Evolutionary conservation across 2,888 invertebrate species (phyloP).

Genomic region (Gari tellinella): DNA sequence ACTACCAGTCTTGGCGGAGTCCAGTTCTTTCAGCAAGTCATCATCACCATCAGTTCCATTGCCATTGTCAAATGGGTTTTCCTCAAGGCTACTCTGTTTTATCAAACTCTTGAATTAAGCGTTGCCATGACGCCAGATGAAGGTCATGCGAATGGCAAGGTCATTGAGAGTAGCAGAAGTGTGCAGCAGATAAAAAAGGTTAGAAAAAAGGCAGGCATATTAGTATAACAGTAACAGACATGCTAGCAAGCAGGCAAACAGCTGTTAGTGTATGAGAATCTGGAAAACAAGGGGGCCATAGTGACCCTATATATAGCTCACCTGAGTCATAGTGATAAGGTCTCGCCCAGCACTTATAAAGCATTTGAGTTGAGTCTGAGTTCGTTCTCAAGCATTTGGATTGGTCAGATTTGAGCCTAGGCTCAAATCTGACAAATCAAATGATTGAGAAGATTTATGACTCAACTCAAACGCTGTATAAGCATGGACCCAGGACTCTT

Average conservation of each 20-base stretch:
- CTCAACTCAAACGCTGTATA: too few relatives aligned
- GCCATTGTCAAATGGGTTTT: slow-evolving; percentile 90
- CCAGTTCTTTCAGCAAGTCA: slow-evolving; percentile 90
- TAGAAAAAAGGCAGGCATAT: slow-evolving; percentile 70
- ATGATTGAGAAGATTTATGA: background rate
- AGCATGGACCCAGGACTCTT: too few relatives aligned
- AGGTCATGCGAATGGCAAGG: slow-evolving; percentile 54
- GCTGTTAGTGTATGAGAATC: too few relatives aligned
- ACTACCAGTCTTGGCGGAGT: slow-evolving; percentile 96
- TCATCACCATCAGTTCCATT: slow-evolving; percentile 85
- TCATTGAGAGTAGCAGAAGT: slow-evolving; percentile 40
- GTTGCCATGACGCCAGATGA: slow-evolving; percentile 55
- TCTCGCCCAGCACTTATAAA: background rate
- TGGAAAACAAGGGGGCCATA: too few relatives aligned
- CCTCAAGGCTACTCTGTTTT: slow-evolving; percentile 97
- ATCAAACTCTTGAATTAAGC: slow-evolving; percentile 87
- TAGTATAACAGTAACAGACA: slow-evolving; percentile 41
- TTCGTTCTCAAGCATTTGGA: too few relatives aligned
- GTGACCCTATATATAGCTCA: too few relatives aligned
- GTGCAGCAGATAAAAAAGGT: slow-evolving; percentile 63
- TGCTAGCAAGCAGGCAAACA: background rate
- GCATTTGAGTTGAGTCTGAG: too few relatives aligned
- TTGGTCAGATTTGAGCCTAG: too few relatives aligned
- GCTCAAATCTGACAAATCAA: background rate
- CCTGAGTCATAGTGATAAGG: background rate